Evolutionary conservation across 2,888 invertebrate genomes (phyloP).

Genomic region (Cordilura impudica): DNA sequence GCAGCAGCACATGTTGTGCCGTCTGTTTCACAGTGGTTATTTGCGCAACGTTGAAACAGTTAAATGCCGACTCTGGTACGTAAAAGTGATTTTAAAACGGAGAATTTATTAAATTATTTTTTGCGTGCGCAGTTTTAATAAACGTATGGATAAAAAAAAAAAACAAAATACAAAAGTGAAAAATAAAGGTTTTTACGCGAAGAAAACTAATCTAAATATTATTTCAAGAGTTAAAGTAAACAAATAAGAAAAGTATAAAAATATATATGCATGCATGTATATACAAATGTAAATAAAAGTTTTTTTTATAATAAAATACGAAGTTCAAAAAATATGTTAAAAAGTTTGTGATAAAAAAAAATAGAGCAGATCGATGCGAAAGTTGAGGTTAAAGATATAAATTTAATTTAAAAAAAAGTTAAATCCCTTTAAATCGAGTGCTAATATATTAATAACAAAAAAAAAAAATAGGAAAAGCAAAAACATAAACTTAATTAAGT

Average conservation of each 20-base stretch:
- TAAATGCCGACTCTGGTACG: conserved; percentile 57
- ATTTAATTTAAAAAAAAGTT: not conserved
- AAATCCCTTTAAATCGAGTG: conserved; percentile 6
- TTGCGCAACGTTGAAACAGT: conserved; percentile 59
- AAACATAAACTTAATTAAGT: not conserved
- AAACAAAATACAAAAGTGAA: not conserved
- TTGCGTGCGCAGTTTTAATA: conserved; percentile 50
- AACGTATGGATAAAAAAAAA: not conserved
- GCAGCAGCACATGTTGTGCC: conserved; percentile 54
- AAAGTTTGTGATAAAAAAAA: not conserved
- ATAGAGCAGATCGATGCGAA: conserved; percentile 7
- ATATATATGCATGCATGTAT: no score
- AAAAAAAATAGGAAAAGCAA: not conserved
- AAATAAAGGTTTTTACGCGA: not conserved
- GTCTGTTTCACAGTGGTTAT: conserved; percentile 47
- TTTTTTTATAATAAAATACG: no score
- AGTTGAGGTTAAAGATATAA: conserved; percentile 8
- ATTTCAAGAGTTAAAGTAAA: not conserved
- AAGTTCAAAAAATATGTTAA: conserved; percentile 4
- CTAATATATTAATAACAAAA: conserved; percentile 7
- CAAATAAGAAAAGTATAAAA: conserved; percentile 12
- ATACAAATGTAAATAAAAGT: conserved; percentile 20
- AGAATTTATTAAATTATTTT: conserved; percentile 10
- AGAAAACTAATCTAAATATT: not conserved
- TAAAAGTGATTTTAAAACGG: conserved; percentile 53